These are phyloP conservation scores for Synchiropus splendidus DNA, from an alignment of 2,113 vertebrate species.

Conservation along the genomic window DNA sequence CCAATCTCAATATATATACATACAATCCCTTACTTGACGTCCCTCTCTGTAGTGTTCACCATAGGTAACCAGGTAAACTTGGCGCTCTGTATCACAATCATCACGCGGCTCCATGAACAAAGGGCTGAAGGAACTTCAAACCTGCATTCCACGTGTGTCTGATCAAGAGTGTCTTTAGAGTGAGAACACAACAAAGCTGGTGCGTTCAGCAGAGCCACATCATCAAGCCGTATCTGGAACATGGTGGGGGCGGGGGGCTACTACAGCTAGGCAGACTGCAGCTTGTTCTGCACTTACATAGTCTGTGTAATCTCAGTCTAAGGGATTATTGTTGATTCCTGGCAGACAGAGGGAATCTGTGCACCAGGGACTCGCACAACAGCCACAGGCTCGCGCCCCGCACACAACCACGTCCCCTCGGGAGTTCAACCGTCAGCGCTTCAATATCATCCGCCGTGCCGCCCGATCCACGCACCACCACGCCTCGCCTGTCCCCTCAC, in stretches of 20 bases:
- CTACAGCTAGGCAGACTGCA: slow-evolving; percentile 44
- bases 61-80: too few relatives aligned
- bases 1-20: too few relatives aligned
- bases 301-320: slow-evolving; percentile 64
- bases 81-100: too few relatives aligned
- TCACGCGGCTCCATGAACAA: too few relatives aligned
- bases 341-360: slow-evolving; percentile 58
- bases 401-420: slow-evolving; percentile 41
- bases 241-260: slow-evolving; percentile 16
- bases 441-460: slow-evolving; percentile 20
- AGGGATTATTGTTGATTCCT: slow-evolving; percentile 64
- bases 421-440: slow-evolving; percentile 16
- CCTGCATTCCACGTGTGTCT: too few relatives aligned
- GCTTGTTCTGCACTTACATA: slow-evolving; percentile 54
- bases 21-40: too few relatives aligned
- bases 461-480: slow-evolving; percentile 8
- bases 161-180: too few relatives aligned
- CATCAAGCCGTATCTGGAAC: too few relatives aligned
- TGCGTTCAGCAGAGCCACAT: too few relatives aligned
- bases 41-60: too few relatives aligned
- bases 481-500: background rate
- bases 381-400: slow-evolving; percentile 42
- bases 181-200: too few relatives aligned
- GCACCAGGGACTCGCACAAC: slow-evolving; percentile 46
- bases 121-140: too few relatives aligned